phyloP scores from a whole-genome alignment of 2,888 invertebrate genomes.

The Sminthurinus aureus region DNA sequence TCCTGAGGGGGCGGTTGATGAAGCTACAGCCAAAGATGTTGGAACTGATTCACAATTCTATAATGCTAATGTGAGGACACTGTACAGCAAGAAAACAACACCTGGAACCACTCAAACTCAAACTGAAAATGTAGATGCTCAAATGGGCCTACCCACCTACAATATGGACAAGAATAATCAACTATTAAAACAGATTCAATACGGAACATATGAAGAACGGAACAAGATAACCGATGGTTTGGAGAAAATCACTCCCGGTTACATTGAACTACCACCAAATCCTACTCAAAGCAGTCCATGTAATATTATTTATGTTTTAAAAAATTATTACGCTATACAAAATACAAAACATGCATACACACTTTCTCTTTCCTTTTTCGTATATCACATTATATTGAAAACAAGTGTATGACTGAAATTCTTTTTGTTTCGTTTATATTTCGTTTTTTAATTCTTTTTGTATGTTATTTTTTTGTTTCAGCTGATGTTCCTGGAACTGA shows the following conservation, averaged over 20 bases:
- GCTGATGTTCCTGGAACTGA: slow-evolving; percentile 44
- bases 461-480: slow-evolving; percentile 11
- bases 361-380: too few species aligned
- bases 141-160: slow-evolving; percentile 2
- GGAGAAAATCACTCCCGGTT: slow-evolving; percentile 39
- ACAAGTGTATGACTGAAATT: background rate
- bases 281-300: slow-evolving; percentile 35
- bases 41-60: slow-evolving; percentile 49
- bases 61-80: slow-evolving; percentile 48
- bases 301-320: background rate
- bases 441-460: too few species aligned
- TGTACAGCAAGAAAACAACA: slow-evolving; percentile 32
- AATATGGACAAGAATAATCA: slow-evolving; percentile 46
- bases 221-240: slow-evolving; percentile 34
- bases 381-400: background rate
- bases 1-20: slow-evolving; percentile 38
- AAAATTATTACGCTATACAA: background rate
- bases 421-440: too few species aligned
- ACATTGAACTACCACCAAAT: slow-evolving; percentile 35
- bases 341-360: background rate
- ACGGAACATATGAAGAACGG: slow-evolving; percentile 50
- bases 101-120: background rate
- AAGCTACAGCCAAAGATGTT: slow-evolving; percentile 38
- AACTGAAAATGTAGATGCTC: slow-evolving; percentile 14
- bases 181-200: slow-evolving; percentile 50